Conservation (phyloP, 2,113 vertebrate species). For the Kryptolebias marmoratus region DNA sequence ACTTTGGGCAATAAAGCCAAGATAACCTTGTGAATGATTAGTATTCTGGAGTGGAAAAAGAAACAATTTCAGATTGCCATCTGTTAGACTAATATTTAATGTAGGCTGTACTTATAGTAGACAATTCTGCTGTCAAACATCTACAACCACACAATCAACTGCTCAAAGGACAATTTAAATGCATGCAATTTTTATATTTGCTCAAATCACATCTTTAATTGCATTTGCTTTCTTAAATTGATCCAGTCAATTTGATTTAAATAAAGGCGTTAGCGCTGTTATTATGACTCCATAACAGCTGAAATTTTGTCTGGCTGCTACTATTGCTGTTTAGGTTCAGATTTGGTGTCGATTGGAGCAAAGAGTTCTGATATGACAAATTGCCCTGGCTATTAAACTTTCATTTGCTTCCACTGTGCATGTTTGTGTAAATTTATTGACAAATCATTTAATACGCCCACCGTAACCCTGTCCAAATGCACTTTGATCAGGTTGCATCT, state of each 20-base stretch:
- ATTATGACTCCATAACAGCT: background rate
- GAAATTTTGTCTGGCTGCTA: background rate
- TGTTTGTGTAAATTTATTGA: constrained; percentile 9
- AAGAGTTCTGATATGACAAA: background rate
- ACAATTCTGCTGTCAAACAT: constrained; percentile 25
- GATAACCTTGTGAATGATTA: constrained; percentile 41
- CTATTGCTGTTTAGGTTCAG: background rate
- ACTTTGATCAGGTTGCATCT: background rate
- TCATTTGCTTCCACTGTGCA: constrained; percentile 26
- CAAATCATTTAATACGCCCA: background rate
- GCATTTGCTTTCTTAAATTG: background rate
- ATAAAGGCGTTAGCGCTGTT: background rate
- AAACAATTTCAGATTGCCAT: constrained; percentile 21
- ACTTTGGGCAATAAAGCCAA: background rate
- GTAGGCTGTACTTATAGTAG: background rate
- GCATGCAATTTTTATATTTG: background rate
- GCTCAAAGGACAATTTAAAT: background rate
- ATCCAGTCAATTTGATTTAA: background rate
- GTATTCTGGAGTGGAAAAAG: constrained; percentile 1
- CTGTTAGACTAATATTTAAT: constrained; percentile 39
- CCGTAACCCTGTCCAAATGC: background rate
- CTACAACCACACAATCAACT: background rate
- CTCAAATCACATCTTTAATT: background rate
- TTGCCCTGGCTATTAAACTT: constrained; percentile 19
- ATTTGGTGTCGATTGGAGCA: background rate